Conservation (phyloP, 2,888 invertebrate genomes). For the Pheosia gnoma region DNA sequence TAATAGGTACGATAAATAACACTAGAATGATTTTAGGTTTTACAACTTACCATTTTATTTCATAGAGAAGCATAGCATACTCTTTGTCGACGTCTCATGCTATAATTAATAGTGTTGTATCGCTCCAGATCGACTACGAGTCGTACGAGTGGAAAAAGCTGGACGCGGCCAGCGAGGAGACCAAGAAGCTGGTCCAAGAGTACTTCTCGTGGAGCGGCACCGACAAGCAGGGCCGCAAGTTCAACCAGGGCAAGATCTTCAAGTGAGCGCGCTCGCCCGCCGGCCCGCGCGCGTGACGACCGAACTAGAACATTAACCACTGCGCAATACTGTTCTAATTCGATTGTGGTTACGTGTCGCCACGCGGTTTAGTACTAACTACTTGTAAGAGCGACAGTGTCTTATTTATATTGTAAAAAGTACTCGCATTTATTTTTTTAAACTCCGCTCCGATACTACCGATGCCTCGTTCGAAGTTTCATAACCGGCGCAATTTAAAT, state of each 20-base stretch:
- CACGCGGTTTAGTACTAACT: neutral
- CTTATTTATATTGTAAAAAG: constrained; percentile 28
- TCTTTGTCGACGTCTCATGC: neutral
- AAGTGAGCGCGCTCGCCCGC: constrained; percentile 84
- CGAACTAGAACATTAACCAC: neutral
- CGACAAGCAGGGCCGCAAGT: constrained; percentile 94
- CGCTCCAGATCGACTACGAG: constrained; percentile 92
- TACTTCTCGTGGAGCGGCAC: constrained; percentile 96
- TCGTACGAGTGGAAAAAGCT: constrained; percentile 98
- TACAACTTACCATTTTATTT: too few relatives aligned
- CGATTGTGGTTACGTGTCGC: neutral
- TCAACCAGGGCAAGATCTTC: constrained; percentile 99
- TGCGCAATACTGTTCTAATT: neutral
- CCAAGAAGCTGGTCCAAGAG: constrained; percentile 93
- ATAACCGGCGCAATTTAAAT: constrained; percentile 52
- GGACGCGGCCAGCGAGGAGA: constrained; percentile 90
- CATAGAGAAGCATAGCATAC: too few relatives aligned
- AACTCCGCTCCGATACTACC: constrained; percentile 38
- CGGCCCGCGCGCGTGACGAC: neutral
- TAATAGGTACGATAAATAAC: too few relatives aligned
- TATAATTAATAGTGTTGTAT: neutral
- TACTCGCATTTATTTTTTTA: constrained; percentile 60
- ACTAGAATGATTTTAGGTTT: too few relatives aligned
- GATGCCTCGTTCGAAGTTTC: constrained; percentile 45
- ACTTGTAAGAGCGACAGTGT: constrained; percentile 2